Evolutionary conservation across 1,140 invertebrate species (phyloP).

Genomic region (Atta colombica): DNA sequence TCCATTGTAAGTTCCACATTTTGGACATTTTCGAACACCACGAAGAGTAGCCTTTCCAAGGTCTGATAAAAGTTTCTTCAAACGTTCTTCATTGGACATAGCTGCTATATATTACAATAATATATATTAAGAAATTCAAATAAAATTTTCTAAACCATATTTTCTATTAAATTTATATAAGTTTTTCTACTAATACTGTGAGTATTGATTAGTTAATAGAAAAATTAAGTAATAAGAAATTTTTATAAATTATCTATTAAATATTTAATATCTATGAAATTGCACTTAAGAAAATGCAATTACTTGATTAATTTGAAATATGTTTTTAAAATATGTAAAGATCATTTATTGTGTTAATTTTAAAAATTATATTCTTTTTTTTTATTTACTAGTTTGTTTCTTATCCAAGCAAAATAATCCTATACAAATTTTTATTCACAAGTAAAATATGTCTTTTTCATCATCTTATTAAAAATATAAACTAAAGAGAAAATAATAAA

Average conservation of each 20-base stretch:
- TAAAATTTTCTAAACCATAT: not conserved
- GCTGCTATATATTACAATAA: conserved; percentile 55
- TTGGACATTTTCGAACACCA: conserved; percentile 92
- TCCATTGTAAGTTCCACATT: conserved; percentile 93
- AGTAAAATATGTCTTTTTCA: not conserved
- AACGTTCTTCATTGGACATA: conserved; percentile 84
- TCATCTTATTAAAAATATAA: not conserved
- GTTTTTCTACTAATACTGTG: not conserved
- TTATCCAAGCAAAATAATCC: not conserved
- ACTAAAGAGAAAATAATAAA: not conserved
- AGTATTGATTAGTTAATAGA: not conserved
- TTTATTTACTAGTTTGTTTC: too few relatives aligned
- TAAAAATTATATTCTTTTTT: not conserved
- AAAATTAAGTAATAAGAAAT: not conserved
- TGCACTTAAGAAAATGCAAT: not conserved
- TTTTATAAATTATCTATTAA: not conserved
- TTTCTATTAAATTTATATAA: not conserved
- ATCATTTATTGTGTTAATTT: not conserved
- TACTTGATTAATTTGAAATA: not conserved
- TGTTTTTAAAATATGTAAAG: not conserved
- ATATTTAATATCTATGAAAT: not conserved
- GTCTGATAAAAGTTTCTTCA: conserved; percentile 87
- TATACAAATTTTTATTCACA: not conserved
- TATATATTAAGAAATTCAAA: not conserved
- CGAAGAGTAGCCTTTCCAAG: conserved; percentile 90